Evolutionary conservation across 2,113 vertebrate genomes (phyloP).

Genomic region (Lasiurus borealis): DNA sequence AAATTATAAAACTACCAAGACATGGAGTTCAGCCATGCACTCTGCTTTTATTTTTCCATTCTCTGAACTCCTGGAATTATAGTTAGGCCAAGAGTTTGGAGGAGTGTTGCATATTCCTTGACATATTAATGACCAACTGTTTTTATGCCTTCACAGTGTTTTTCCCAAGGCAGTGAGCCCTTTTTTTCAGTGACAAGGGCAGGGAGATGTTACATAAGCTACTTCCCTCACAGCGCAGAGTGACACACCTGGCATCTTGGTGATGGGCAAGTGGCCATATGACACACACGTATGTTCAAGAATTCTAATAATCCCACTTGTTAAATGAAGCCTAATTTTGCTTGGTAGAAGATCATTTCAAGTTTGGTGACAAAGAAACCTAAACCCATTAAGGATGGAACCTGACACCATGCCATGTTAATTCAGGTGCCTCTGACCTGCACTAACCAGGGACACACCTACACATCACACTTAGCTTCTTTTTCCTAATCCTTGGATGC

Average conservation of each 20-base stretch:
- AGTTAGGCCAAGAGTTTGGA: neutral
- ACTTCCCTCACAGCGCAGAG: no score
- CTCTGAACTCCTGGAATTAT: neutral
- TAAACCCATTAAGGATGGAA: constrained; percentile 35
- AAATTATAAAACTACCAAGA: neutral
- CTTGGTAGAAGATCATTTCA: neutral
- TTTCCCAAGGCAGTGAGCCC: neutral
- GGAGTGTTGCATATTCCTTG: rapidly evolving
- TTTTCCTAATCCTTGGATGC: neutral
- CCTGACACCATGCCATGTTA: neutral
- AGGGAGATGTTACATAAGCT: neutral
- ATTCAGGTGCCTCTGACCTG: neutral
- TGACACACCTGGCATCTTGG: neutral
- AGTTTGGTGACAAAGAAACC: neutral
- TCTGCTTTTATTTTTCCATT: neutral
- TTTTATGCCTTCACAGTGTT: neutral
- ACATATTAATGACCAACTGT: neutral
- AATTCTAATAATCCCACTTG: neutral
- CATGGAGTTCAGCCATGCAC: neutral
- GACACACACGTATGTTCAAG: neutral
- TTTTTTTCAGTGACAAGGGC: neutral
- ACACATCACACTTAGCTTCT: neutral
- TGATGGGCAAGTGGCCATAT: neutral
- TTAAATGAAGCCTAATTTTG: neutral
- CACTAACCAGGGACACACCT: neutral